Conservation (phyloP, 2,888 invertebrate genomes). For the Thereva nobilitata region DNA sequence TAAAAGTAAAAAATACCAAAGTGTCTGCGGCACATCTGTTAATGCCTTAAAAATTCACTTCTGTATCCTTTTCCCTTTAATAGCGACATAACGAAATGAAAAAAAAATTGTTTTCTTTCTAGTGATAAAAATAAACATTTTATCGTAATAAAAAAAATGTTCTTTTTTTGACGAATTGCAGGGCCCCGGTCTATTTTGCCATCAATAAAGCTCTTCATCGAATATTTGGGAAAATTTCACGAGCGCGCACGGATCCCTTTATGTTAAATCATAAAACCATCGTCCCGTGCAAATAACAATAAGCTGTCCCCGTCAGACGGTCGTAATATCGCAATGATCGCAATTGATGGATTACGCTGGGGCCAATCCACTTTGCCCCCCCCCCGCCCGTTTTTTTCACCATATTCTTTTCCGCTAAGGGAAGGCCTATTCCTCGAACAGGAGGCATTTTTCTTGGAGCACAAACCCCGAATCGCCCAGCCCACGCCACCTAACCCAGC, state of each 20-base stretch:
- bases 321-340: constrained; percentile 24
- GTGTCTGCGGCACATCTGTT: too few species aligned
- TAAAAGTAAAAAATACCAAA: too few species aligned
- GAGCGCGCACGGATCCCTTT: not conserved
- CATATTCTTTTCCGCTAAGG: not conserved
- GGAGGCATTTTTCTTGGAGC: not conserved
- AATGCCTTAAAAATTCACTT: too few species aligned
- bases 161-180: too few species aligned
- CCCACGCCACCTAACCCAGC: not conserved
- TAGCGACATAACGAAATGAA: too few species aligned
- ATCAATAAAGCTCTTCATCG: too few species aligned
- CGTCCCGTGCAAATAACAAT: constrained; percentile 28
- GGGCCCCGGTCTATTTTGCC: too few species aligned
- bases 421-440: not conserved
- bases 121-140: too few species aligned
- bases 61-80: too few species aligned
- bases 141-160: too few species aligned
- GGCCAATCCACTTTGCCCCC: not conserved
- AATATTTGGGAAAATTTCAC: too few species aligned
- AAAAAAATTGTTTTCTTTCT: too few species aligned
- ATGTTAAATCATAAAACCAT: constrained; percentile 27
- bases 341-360: constrained; percentile 24
- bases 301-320: constrained; percentile 17
- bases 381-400: not conserved
- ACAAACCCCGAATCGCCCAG: constrained; percentile 8